Percentiles rank a stretch among this genome's conserved stretches.
Conservation (phyloP, 2,888 invertebrate species). For the Adelognathus sp. region DNA sequence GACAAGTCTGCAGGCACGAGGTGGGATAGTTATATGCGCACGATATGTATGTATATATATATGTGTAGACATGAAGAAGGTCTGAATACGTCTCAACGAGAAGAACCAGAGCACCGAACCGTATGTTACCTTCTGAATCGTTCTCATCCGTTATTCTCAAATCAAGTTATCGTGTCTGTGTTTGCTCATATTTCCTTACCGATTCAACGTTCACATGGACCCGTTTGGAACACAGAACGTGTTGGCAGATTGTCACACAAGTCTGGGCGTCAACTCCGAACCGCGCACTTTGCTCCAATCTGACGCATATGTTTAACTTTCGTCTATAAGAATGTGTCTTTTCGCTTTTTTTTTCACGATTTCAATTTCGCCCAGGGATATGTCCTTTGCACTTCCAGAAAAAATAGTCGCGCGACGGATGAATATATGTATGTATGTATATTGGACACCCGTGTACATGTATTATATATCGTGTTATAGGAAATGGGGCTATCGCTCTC, state of each 20-base stretch:
- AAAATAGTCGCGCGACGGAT: not conserved
- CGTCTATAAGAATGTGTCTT: not conserved
- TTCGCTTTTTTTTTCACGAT: not conserved
- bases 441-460: no score
- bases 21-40: conserved; percentile 5
- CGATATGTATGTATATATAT: conserved; percentile 10
- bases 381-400: not conserved
- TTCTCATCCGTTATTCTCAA: conserved; percentile 70
- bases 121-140: conserved; percentile 32
- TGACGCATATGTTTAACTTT: conserved; percentile 3
- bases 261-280: not conserved
- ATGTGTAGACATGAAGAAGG: conserved; percentile 3
- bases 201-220: conserved; percentile 72
- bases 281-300: not conserved
- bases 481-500: conserved; percentile 38
- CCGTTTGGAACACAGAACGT: not conserved
- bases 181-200: conserved; percentile 74
- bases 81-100: not conserved
- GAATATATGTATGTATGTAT: no score
- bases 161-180: conserved; percentile 67
- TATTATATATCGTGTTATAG: conserved; percentile 10
- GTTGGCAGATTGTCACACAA: not conserved
- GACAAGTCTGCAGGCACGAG: conserved; percentile 42
- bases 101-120: conserved; percentile 11
- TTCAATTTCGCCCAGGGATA: conserved; percentile 22